Percentiles rank a stretch among this genome's conserved stretches.
phyloP scores from a whole-genome alignment of 2,888 invertebrate species.

The Metacarcinus magister region DNA sequence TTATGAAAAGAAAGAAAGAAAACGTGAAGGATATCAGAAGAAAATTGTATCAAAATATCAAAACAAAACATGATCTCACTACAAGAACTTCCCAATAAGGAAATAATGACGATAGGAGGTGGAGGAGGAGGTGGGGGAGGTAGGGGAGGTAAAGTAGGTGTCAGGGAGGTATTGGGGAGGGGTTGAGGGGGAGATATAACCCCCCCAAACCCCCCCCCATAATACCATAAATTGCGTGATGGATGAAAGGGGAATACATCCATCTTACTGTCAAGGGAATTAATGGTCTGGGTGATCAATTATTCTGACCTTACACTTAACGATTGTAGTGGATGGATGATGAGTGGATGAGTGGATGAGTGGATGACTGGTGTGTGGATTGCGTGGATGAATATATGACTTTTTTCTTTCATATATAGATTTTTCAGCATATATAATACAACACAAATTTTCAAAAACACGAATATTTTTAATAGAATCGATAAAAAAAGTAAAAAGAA shows the following conservation, averaged over 20 bases:
- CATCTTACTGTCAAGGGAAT: slow-evolving; percentile 16
- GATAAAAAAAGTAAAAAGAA: no score
- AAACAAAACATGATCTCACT: neutral
- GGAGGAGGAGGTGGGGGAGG: neutral
- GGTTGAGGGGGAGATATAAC: neutral
- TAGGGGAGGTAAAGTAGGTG: no score
- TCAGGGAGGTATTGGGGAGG: no score
- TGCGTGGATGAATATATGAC: neutral
- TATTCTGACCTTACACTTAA: slow-evolving; percentile 16
- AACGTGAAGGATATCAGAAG: neutral
- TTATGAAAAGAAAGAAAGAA: neutral
- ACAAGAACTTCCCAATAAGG: neutral
- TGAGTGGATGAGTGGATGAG: neutral
- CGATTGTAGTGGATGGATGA: neutral
- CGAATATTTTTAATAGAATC: no score
- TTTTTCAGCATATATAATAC: no score
- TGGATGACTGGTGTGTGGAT: neutral
- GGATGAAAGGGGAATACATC: neutral
- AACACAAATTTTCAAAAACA: no score
- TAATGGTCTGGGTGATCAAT: neutral
- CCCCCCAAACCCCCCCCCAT: neutral
- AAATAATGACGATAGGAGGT: neutral
- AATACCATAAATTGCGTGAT: slow-evolving; percentile 31
- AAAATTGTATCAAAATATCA: neutral
- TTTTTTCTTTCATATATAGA: no score